Evolutionary conservation across 2,797 vertebrate genomes (phyloP).

Genomic region (Nannoperca obscura): DNA sequence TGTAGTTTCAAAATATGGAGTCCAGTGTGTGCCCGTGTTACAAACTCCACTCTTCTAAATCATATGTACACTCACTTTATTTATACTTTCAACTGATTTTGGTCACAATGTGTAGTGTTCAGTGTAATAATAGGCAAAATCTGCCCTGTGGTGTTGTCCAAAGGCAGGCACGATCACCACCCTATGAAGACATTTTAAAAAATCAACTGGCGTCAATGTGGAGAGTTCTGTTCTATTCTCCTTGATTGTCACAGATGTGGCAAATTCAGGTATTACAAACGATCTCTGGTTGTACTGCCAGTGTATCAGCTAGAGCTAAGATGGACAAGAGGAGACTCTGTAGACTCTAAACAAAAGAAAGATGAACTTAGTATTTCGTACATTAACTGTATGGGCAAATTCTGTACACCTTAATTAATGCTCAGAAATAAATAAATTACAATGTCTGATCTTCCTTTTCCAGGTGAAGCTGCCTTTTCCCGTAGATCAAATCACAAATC

Average conservation of each 20-base stretch:
- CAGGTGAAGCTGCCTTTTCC: slow-evolving; percentile 99
- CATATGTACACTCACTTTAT: background rate
- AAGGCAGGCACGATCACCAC: background rate
- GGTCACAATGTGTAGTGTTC: no score
- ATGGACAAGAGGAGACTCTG: background rate
- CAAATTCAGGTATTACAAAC: background rate
- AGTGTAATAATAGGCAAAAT: no score
- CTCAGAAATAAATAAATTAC: background rate
- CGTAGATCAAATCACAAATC: slow-evolving; percentile 99
- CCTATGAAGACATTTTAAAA: background rate
- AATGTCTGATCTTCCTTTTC: slow-evolving; percentile 8
- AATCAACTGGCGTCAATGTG: background rate
- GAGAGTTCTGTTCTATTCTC: background rate
- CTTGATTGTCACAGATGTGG: background rate
- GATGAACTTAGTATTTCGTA: background rate
- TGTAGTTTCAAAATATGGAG: background rate
- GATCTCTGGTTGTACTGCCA: background rate
- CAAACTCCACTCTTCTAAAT: background rate
- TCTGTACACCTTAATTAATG: background rate
- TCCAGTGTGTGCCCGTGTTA: background rate
- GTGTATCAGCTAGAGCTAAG: background rate
- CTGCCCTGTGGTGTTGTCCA: no score
- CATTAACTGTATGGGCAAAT: background rate
- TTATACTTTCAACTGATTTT: background rate
- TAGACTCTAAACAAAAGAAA: background rate